Percentiles rank a stretch among this genome's conserved stretches.
Evolutionary conservation across 2,797 vertebrate species (phyloP).

Genomic region (Notolepis coatsorum): DNA sequence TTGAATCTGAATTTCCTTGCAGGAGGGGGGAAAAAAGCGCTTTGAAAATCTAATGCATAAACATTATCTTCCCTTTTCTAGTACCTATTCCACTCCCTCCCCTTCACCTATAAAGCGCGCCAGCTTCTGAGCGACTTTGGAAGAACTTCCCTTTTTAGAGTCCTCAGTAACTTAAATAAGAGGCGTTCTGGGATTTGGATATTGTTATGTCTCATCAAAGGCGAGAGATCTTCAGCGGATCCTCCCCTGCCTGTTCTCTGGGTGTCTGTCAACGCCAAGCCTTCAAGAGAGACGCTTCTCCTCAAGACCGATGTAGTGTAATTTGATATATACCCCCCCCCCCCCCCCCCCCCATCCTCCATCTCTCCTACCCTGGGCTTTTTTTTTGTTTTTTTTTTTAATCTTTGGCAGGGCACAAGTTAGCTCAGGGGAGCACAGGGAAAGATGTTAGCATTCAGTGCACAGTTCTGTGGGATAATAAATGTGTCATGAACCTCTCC

Average conservation of each 20-base stretch:
- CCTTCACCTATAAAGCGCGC: conserved; percentile 82
- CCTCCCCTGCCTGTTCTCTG: conserved; percentile 73
- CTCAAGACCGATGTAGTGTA: conserved; percentile 76
- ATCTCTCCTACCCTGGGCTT: conserved; percentile 22
- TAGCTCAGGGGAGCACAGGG: conserved; percentile 53
- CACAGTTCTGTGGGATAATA: conserved; percentile 37
- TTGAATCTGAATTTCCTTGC: conserved; percentile 87
- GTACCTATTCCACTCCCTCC: conserved; percentile 69
- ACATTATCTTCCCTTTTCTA: conserved; percentile 77
- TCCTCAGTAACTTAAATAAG: conserved; percentile 86
- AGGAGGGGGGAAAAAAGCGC: conserved; percentile 81
- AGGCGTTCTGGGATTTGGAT: conserved; percentile 84
- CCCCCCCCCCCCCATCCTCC: conserved; percentile 29
- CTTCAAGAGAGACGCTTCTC: conserved; percentile 76
- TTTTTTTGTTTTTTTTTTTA: too few species aligned
- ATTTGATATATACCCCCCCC: conserved; percentile 63
- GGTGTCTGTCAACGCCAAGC: conserved; percentile 81
- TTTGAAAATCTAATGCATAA: conserved; percentile 90
- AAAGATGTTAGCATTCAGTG: conserved; percentile 46
- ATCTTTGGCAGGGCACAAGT: conserved; percentile 62
- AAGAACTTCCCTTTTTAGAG: conserved; percentile 82
- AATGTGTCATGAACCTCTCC: conserved; percentile 15
- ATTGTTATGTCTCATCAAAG: conserved; percentile 87
- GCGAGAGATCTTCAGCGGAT: conserved; percentile 74
- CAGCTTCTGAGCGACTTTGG: conserved; percentile 84